These are phyloP conservation scores for Tympanoctomys barrerae DNA, from an alignment of 2,797 vertebrate species.

Conservation along the genomic window DNA sequence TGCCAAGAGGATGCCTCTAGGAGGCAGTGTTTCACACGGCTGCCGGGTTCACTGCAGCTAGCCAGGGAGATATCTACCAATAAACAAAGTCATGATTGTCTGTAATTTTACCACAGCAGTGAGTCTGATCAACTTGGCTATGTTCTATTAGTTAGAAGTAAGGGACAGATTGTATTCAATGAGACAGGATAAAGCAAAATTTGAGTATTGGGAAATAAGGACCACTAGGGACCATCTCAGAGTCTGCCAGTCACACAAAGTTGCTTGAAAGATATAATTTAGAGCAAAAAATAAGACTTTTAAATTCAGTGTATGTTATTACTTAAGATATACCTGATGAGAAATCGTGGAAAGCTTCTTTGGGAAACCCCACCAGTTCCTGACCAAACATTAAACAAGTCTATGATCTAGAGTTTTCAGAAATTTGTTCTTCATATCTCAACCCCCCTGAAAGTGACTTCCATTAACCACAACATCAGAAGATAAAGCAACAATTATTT, in stretches of 20 bases:
- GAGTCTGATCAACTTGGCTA: neutral
- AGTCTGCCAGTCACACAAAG: neutral
- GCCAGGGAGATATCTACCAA: neutral
- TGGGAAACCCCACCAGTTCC: neutral
- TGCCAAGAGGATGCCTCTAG: neutral
- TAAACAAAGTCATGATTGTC: neutral
- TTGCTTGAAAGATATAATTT: neutral
- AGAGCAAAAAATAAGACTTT: neutral
- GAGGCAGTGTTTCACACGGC: neutral
- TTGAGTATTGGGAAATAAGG: neutral
- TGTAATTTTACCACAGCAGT: neutral
- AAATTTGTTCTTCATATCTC: neutral
- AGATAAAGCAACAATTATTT: neutral
- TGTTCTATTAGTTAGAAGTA: neutral
- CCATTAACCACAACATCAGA: neutral
- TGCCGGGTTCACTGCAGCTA: neutral
- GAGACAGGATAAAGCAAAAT: neutral
- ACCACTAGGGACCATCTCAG: neutral
- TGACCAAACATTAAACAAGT: neutral
- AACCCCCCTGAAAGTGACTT: neutral
- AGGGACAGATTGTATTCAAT: neutral
- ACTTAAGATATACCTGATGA: neutral
- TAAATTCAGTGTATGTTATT: neutral
- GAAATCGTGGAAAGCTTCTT: neutral
- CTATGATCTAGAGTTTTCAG: neutral